Conservation (phyloP, 35 echinoderm and acorn worm genomes). For the Amphiura filiformis region DNA sequence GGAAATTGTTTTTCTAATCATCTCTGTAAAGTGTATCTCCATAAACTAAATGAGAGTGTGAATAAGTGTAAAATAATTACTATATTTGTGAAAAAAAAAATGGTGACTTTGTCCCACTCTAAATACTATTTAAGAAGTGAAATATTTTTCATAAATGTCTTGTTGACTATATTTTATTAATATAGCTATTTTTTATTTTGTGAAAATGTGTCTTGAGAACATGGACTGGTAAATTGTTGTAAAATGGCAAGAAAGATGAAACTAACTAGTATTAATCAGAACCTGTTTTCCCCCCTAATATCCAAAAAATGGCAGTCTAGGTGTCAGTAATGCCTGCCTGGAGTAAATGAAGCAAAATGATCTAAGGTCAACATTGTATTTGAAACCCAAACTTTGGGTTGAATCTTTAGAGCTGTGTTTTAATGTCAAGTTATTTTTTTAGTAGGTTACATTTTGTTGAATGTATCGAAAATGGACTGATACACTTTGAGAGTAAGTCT, state of each 20-base stretch:
- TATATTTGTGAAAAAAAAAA: not conserved
- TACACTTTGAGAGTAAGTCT: too few relatives aligned
- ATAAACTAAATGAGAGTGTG: not conserved
- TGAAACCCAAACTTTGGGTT: too few relatives aligned
- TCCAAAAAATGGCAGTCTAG: too few relatives aligned
- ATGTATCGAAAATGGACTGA: too few relatives aligned
- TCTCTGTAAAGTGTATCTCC: not conserved
- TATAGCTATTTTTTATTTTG: constrained; percentile 15
- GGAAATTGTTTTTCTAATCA: not conserved
- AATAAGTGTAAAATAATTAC: constrained; percentile 1
- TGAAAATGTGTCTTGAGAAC: not conserved
- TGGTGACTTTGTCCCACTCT: not conserved
- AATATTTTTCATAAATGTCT: not conserved
- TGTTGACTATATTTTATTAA: constrained; percentile 15
- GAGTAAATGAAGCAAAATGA: too few relatives aligned
- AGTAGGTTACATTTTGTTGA: too few relatives aligned
- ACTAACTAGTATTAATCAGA: too few relatives aligned
- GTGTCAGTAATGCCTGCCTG: too few relatives aligned
- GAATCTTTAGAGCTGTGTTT: too few relatives aligned
- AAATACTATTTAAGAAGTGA: constrained; percentile 4
- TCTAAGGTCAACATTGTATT: too few relatives aligned
- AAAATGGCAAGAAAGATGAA: not conserved
- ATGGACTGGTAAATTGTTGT: not conserved
- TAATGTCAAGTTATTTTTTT: too few relatives aligned
- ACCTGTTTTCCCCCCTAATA: too few relatives aligned